These are phyloP conservation scores for Yponomeuta plumbellus DNA, from an alignment of 2,888 invertebrate genomes.

Conservation along the genomic window DNA sequence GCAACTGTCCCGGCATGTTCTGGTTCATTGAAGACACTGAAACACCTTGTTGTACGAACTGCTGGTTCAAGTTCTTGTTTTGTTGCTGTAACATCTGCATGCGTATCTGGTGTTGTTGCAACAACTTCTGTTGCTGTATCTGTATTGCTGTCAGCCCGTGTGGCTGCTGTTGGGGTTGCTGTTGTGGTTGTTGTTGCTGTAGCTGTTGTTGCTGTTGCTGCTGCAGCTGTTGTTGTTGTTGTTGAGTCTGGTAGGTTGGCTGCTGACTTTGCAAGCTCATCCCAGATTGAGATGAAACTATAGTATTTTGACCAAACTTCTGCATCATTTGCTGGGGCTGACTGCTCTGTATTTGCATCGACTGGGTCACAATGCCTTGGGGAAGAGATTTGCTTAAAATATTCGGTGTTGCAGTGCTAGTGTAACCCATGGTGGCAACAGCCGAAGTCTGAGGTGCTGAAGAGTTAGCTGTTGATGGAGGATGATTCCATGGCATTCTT, in stretches of 20 bases:
- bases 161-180: conserved; percentile 48
- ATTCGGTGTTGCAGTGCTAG: conserved; percentile 50
- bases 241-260: conserved; percentile 39
- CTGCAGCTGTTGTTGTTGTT: conserved; percentile 32
- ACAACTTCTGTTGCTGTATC: conserved; percentile 72
- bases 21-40: conserved; percentile 64
- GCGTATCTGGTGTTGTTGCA: conserved; percentile 73
- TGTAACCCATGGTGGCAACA: conserved; percentile 61
- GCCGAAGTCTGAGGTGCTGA: conserved; percentile 51
- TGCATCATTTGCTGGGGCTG: conserved; percentile 58
- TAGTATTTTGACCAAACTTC: conserved; percentile 58
- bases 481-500: conserved; percentile 88
- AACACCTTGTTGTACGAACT: conserved; percentile 58
- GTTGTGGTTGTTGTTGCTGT: conserved; percentile 31
- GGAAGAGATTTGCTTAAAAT: conserved; percentile 63
- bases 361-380: conserved; percentile 63
- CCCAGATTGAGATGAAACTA: conserved; percentile 48
- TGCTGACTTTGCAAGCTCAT: conserved; percentile 56
- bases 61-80: conserved; percentile 17
- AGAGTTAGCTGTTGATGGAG: conserved; percentile 62
- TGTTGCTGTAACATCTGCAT: conserved; percentile 66
- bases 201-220: conserved; percentile 32
- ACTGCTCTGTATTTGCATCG: conserved; percentile 59
- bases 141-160: conserved; percentile 68
- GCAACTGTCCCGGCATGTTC: conserved; percentile 56